A percentile compares a stretch with the other conserved stretches of the same genome.
Conservation (phyloP, 2,797 vertebrate species). For the Clangula hyemalis region DNA sequence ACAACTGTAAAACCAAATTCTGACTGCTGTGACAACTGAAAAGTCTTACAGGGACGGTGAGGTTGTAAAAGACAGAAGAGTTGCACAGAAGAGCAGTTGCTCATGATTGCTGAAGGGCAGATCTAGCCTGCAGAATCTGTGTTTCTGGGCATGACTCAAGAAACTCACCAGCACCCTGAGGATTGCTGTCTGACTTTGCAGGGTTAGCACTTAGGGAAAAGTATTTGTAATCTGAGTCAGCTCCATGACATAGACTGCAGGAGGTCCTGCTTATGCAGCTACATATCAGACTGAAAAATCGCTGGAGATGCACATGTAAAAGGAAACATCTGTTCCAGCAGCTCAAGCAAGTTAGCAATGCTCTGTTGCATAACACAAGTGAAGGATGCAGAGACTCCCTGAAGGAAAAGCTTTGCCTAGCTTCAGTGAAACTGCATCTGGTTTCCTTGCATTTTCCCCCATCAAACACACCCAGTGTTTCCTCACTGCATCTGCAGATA, state of each 20-base stretch:
- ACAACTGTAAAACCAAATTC: neutral
- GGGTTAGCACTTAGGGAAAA: neutral
- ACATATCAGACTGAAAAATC: neutral
- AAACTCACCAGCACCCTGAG: neutral
- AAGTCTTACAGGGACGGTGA: neutral
- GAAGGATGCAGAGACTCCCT: neutral
- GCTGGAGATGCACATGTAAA: neutral
- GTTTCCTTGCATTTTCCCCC: neutral
- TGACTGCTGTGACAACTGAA: neutral
- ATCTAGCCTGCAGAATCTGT: neutral
- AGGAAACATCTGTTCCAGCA: conserved; percentile 28
- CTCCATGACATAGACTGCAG: neutral
- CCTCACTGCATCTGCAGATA: neutral
- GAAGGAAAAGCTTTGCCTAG: neutral
- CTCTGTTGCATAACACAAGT: neutral
- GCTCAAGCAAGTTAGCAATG: neutral
- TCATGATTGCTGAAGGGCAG: neutral
- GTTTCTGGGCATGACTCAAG: neutral
- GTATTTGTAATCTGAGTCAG: neutral
- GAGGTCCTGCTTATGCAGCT: neutral
- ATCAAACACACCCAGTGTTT: neutral
- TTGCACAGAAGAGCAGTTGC: neutral
- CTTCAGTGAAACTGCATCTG: neutral
- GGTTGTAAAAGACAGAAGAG: neutral
- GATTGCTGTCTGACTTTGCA: neutral